Conservation (phyloP, 2,888 invertebrate genomes). For the Phyllotreta striolata region DNA sequence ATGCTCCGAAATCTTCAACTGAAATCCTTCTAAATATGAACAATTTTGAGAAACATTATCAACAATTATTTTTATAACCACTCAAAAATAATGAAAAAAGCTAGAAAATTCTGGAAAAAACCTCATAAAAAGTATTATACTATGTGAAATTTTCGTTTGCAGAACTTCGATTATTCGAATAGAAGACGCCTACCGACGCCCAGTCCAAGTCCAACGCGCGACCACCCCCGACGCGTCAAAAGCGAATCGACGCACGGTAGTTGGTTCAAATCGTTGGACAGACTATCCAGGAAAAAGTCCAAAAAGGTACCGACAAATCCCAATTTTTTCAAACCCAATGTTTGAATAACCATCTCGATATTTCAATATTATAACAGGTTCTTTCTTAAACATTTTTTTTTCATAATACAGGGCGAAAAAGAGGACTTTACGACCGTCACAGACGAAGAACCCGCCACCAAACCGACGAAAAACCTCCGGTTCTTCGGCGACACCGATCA, state of each 20-base stretch:
- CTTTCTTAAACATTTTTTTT: constrained; percentile 16
- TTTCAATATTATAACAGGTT: background rate
- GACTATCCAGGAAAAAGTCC: constrained; percentile 73
- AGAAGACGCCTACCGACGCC: constrained; percentile 80
- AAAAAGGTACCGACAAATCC: constrained; percentile 61
- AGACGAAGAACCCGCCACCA: constrained; percentile 56
- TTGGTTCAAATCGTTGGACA: constrained; percentile 83
- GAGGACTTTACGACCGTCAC: constrained; percentile 64
- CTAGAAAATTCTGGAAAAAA: background rate
- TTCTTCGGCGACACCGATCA: constrained; percentile 87
- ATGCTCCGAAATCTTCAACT: too few relatives aligned
- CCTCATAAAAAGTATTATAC: too few relatives aligned
- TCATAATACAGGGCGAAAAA: constrained; percentile 56
- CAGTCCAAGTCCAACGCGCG: constrained; percentile 67
- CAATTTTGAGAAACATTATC: too few relatives aligned
- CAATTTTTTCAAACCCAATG: background rate
- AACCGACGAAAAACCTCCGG: constrained; percentile 74
- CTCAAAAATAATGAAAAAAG: too few relatives aligned
- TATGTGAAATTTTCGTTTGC: constrained; percentile 48
- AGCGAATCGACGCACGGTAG: constrained; percentile 61
- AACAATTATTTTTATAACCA: too few relatives aligned
- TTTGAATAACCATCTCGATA: constrained; percentile 4
- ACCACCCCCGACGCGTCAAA: constrained; percentile 59
- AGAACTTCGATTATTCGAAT: constrained; percentile 71
- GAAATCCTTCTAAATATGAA: too few relatives aligned